These are phyloP conservation scores for Gari tellinella DNA, from an alignment of 2,888 invertebrate genomes.

Conservation along the genomic window DNA sequence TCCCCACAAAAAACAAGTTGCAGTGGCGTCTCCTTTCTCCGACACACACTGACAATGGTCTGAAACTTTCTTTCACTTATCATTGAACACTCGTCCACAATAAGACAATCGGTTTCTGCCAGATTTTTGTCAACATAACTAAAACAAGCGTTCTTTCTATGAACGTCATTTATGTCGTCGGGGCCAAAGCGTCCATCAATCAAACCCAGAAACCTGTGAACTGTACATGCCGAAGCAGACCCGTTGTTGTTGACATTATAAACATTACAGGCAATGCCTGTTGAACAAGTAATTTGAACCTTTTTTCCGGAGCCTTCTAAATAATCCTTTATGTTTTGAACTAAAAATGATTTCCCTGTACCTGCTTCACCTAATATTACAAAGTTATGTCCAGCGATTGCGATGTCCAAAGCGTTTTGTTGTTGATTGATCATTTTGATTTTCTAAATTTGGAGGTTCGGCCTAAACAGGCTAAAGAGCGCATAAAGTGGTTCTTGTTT, in stretches of 20 bases:
- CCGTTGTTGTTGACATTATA: too few relatives aligned
- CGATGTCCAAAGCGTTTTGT: too few relatives aligned
- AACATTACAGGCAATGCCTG: conserved; percentile 41
- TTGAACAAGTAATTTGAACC: conserved; percentile 47
- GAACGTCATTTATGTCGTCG: conserved; percentile 25
- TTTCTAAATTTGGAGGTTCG: too few relatives aligned
- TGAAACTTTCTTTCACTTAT: conserved; percentile 29
- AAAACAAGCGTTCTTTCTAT: conserved; percentile 21
- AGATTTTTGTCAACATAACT: conserved; percentile 17
- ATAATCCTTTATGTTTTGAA: conserved; percentile 13
- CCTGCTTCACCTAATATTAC: too few relatives aligned
- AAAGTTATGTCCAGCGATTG: too few relatives aligned
- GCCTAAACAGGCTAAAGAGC: too few relatives aligned
- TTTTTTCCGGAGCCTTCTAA: conserved; percentile 22
- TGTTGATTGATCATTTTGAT: too few relatives aligned
- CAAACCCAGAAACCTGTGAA: conserved; percentile 43
- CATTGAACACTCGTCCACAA: conserved; percentile 48
- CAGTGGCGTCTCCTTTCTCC: conserved; percentile 23
- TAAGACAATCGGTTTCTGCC: conserved; percentile 14
- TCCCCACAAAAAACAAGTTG: conserved; percentile 49
- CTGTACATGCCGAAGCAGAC: conserved; percentile 18
- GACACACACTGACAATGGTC: conserved; percentile 9
- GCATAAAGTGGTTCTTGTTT: too few relatives aligned
- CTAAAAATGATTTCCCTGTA: conserved; percentile 37
- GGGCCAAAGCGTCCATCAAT: conserved; percentile 37